These are phyloP conservation scores for Formica aserva DNA, from an alignment of 2,888 invertebrate species.

Conservation along the genomic window DNA sequence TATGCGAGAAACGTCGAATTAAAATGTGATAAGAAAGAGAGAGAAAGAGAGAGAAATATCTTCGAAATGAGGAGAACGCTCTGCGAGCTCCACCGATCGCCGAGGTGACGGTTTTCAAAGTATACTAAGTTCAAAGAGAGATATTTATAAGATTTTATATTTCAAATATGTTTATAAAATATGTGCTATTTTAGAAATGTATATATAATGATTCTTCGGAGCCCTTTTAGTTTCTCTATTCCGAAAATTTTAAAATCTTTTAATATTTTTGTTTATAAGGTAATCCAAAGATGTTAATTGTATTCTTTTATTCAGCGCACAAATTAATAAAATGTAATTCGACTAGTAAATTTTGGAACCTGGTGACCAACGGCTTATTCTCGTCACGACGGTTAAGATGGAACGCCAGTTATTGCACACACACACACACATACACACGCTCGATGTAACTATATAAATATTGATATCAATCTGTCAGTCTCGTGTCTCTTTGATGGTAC, in stretches of 20 bases:
- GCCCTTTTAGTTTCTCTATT: background rate
- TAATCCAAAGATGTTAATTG: background rate
- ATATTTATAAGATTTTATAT: constrained; percentile 16
- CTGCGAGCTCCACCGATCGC: constrained; percentile 52
- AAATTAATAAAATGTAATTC: background rate
- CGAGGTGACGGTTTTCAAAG: constrained; percentile 56
- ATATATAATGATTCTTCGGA: background rate
- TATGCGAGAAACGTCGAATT: constrained; percentile 47
- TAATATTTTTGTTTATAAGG: background rate
- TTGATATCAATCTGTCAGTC: constrained; percentile 82
- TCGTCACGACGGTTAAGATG: constrained; percentile 31
- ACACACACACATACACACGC: constrained; percentile 51
- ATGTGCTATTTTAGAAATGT: background rate
- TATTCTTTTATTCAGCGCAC: background rate
- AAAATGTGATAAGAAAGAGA: constrained; percentile 33
- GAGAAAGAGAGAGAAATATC: constrained; percentile 6
- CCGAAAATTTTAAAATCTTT: background rate
- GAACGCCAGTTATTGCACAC: constrained; percentile 62
- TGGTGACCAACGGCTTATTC: constrained; percentile 22
- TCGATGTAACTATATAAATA: constrained; percentile 82
- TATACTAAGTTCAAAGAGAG: constrained; percentile 31
- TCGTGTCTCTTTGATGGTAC: constrained; percentile 82
- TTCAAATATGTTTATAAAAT: background rate
- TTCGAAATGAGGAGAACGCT: constrained; percentile 42
- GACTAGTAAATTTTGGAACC: constrained; percentile 41